Conservation (phyloP, 1,140 invertebrate genomes). For the Doryteuthis pealeii region DNA sequence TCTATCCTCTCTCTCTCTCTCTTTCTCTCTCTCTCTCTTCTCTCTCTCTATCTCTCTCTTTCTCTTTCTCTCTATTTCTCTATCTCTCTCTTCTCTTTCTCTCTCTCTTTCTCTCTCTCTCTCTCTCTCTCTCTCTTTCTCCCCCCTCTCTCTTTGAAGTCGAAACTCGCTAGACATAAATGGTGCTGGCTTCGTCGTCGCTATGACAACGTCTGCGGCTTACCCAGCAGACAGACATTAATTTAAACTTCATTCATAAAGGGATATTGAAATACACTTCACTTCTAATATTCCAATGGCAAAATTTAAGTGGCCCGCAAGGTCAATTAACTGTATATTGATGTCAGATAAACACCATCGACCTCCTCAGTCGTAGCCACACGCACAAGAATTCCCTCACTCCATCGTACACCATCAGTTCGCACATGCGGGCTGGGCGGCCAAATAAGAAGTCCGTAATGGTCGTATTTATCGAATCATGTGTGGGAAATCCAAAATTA, state of each 20-base stretch:
- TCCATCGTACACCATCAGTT: background rate
- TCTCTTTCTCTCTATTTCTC: too few species aligned
- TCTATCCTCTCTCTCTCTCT: background rate
- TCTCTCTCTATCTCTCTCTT: too few species aligned
- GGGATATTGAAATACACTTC: too few species aligned
- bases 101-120: slow-evolving; percentile 8
- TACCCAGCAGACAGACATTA: too few species aligned
- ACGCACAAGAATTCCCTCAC: background rate
- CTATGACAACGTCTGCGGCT: too few species aligned
- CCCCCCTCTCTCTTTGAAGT: too few species aligned
- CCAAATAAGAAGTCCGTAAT: background rate
- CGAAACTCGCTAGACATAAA: too few species aligned
- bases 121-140: slow-evolving; percentile 12
- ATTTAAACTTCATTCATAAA: too few species aligned
- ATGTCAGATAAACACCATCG: background rate
- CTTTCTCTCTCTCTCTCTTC: background rate
- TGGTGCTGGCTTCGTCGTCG: too few species aligned
- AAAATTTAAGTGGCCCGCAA: background rate
- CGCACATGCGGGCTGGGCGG: background rate
- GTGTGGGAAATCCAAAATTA: too few species aligned
- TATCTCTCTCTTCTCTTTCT: too few species aligned
- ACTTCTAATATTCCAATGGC: background rate
- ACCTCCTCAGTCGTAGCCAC: background rate
- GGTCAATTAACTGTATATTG: background rate
- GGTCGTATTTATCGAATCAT: background rate